A percentile compares a stretch with the other conserved stretches of the same genome.
These are phyloP conservation scores for Bradypodion ventrale DNA, from an alignment of 2,797 vertebrate species.

Conservation along the genomic window DNA sequence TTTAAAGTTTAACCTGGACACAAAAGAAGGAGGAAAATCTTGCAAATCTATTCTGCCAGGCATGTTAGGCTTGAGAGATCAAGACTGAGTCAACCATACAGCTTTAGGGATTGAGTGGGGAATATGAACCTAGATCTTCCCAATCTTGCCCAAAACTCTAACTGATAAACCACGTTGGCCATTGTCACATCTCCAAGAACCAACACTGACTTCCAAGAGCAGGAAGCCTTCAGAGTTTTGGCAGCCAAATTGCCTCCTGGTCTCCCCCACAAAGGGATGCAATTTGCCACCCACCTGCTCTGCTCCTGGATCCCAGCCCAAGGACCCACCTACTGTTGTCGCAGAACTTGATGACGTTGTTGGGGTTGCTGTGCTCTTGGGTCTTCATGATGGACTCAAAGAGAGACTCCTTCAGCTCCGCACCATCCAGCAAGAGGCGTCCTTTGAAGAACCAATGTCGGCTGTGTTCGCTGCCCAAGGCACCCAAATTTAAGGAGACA, in stretches of 20 bases:
- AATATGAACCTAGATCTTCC: background rate
- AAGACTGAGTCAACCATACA: too few relatives aligned
- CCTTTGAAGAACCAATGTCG: constrained; percentile 98
- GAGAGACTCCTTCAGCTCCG: constrained; percentile 80
- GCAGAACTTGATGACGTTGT: constrained; percentile 93
- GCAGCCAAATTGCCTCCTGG: background rate
- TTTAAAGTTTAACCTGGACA: too few relatives aligned
- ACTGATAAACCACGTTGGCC: background rate
- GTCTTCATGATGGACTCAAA: constrained; percentile 92
- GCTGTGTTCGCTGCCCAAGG: constrained; percentile 86
- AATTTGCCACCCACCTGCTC: background rate
- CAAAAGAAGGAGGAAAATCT: too few relatives aligned
- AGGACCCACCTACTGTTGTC: constrained; percentile 91
- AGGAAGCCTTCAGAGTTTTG: background rate
- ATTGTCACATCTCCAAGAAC: background rate
- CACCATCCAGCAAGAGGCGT: constrained; percentile 80
- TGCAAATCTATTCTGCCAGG: background rate
- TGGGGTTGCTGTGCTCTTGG: constrained; percentile 86
- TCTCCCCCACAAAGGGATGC: background rate
- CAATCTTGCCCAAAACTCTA: background rate
- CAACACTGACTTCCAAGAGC: background rate
- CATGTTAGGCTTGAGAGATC: background rate
- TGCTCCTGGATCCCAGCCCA: rapidly evolving
- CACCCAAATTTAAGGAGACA: too few relatives aligned
- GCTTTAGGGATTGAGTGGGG: background rate